Base-by-base conservation (phyloP, 2,797 vertebrate genomes). In the Dicrostonyx torquatus region DNA sequence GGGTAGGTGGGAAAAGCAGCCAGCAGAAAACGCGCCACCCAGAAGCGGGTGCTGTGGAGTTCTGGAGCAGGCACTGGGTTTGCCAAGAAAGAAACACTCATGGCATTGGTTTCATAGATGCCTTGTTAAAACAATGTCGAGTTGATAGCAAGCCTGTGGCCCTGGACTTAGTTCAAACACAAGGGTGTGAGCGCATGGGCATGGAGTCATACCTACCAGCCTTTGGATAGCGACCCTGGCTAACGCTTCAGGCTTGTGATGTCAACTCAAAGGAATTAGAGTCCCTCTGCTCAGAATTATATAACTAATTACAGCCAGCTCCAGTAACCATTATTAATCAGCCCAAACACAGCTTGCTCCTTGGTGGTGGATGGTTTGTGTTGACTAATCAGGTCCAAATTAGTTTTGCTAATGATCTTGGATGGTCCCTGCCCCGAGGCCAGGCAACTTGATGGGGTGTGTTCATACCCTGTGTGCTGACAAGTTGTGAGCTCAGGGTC, bases 21-120 rank as follows among this genome's bases (percentile, higher is more conserved):
- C 43, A 2, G 20, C 1, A 6, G 0, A 1, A 2, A 10, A 8
- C 0, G 8, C 1, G 13, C 94, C 66, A 53, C 68, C 64, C 40
- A 22, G 60, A 55, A 9, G 13, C 2, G 4, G 40, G 20, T 0
- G 50, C 45, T 29, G 14, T 40, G 14, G 13, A 62, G n/a, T 50
- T 75, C 55, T 5, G 77, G 55, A 26, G 26, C 7, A 17, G 78
- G 29, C 68, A 0, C 6, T 0, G 18, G 40, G 6, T 6, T 29
- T 78, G 91, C 73, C 79, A 76, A 4, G 14, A 34, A n/a, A 79
- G 64, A 45, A 29, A 43, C 11, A 45, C 22, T 20, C 1, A 0
- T 7, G 9, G 45, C 24, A 2, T 4, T 14, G 75, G 83, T 73
- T 92, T 79, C 75, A 18, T 70, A 50, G 24, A 70, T 0, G 0